These are phyloP conservation scores for Rhynchomys soricoides DNA, from an alignment of 2,113 vertebrate genomes.

Conservation along the genomic window DNA sequence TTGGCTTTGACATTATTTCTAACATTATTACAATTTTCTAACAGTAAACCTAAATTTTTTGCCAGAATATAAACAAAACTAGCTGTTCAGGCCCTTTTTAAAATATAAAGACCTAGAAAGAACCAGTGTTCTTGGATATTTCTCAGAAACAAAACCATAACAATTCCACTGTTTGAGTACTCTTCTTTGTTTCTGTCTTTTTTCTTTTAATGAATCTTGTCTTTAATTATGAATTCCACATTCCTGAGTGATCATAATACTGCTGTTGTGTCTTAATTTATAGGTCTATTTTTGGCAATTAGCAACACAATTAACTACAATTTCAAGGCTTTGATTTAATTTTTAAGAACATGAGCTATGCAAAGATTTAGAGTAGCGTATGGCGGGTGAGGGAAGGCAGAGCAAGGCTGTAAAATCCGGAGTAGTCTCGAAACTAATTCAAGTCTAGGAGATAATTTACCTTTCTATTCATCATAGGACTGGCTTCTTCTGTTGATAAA, in stretches of 20 bases:
- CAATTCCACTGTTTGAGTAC: neutral
- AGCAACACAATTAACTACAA: constrained; percentile 55
- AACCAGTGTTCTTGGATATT: constrained; percentile 16
- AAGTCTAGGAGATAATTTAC: neutral
- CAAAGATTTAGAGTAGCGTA: neutral
- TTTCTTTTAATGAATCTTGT: constrained; percentile 41
- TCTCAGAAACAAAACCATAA: constrained; percentile 28
- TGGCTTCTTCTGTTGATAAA: constrained; percentile 1
- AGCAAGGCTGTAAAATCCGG: neutral
- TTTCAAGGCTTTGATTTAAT: constrained; percentile 15
- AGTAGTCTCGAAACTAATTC: neutral
- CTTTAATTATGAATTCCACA: constrained; percentile 41
- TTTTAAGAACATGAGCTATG: constrained; percentile 16
- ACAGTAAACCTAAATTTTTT: constrained; percentile 55
- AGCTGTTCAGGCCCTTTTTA: constrained; percentile 53
- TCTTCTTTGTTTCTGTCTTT: neutral
- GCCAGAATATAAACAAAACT: constrained; percentile 60
- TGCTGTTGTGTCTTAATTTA: constrained; percentile 39
- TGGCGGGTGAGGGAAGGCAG: neutral
- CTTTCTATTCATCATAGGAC: neutral
- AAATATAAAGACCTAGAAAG: constrained; percentile 7
- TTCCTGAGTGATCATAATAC: neutral
- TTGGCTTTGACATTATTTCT: constrained; percentile 49
- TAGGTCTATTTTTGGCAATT: constrained; percentile 36
- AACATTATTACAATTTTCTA: constrained; percentile 58